A percentile compares a stretch with the other conserved stretches of the same genome.
Evolutionary conservation across 1,140 invertebrate genomes (phyloP).

Genomic region (Diuraphis noxia): DNA sequence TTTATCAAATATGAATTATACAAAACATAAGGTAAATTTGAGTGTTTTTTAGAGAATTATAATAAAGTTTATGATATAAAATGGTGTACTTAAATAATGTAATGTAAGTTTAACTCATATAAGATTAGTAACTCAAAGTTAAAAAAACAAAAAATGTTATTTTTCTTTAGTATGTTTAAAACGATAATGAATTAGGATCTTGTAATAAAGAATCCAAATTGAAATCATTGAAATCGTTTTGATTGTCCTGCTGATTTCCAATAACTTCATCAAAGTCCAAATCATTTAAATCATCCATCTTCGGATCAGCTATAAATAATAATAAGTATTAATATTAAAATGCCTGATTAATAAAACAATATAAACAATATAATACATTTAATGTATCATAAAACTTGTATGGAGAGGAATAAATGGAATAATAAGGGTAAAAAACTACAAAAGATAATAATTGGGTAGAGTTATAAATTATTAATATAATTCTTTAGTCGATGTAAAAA

Average conservation of each 20-base stretch:
- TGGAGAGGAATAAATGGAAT: too few relatives aligned
- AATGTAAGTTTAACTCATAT: not conserved
- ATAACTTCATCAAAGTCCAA: not conserved
- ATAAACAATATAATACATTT: not conserved
- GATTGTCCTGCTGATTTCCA: not conserved
- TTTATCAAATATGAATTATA: not conserved
- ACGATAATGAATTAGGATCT: not conserved
- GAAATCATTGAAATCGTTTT: not conserved
- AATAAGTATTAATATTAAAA: not conserved
- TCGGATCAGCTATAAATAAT: not conserved
- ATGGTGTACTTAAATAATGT: not conserved
- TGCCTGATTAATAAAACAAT: not conserved
- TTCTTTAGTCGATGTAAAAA: too few relatives aligned
- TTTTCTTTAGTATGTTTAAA: not conserved
- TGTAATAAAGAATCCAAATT: not conserved
- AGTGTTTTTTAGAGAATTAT: not conserved
- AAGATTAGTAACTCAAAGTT: not conserved
- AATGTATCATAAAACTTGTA: too few relatives aligned
- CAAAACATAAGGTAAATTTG: not conserved
- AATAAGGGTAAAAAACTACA: too few relatives aligned
- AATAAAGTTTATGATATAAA: not conserved
- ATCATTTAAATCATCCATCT: not conserved
- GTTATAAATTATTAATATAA: too few relatives aligned
- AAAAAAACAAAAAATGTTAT: not conserved
- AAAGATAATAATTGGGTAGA: too few relatives aligned